Base-by-base conservation (phyloP, 2,113 vertebrate species). In the Trematomus loennbergii region DNA sequence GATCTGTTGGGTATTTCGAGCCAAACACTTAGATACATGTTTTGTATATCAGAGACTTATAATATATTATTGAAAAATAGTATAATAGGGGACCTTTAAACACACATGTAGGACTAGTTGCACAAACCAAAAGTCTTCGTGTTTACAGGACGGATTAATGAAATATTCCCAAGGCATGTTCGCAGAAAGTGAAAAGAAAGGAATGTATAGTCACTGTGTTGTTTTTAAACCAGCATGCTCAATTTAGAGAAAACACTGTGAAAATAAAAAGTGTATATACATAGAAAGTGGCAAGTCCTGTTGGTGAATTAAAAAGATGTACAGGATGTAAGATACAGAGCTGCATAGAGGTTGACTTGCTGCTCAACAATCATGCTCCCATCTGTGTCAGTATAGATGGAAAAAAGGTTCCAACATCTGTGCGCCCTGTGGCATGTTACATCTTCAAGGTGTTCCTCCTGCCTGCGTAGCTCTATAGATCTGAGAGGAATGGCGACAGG, bases 171-270 rank as follows among this genome's bases (percentile, higher is more conserved):
- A 76, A 36, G 1, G 0, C 54, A 29, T 67, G 57, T 68, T 76
- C 60, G 53, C 46, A 78, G 55, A 61, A 15, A 40, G 40, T 29
- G 18, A 12, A 17, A n/a, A 72, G 4, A 85, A 72, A 61, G 33
- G 18, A 55, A 9, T 84, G 72, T 84, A 78, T 53, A 90, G 75
- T 70, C 4, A 75, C 61, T 84, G 73, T 74, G 61, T 85, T 81
- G 70, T 82, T 83, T 66, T 88, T 58, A 71, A 87, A 84, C 78
- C 84, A 86, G 84, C 84, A 91, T 84, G 84, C 71, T 78, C 63
- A 59, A 72, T 75, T 65, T 40, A 72, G 33, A 85, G 57, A 79
- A 78, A 84, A 82, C 64, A 88, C 75, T 77, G 78, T 84, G 88
- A 88, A 61, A 72, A 67, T 45, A 81, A 40, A 48, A 70, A 18